Conservation (phyloP, 2,797 vertebrate genomes). For the Cyclopterus lumpus region DNA sequence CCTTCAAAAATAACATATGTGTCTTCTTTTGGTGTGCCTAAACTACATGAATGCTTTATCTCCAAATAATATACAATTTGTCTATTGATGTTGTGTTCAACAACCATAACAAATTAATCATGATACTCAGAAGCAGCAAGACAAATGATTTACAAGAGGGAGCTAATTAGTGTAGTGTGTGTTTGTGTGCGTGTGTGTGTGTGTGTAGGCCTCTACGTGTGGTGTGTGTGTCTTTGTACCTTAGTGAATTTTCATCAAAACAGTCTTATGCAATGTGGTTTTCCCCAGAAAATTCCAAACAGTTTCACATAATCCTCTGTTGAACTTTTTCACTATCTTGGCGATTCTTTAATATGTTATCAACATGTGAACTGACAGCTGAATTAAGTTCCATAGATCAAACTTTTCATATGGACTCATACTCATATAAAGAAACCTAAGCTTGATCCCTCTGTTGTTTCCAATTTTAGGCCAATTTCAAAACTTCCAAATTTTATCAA, state of each 20-base stretch:
- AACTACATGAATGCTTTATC: too few species aligned
- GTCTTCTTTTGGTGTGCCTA: too few species aligned
- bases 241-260: constrained; percentile 38
- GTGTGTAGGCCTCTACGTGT: neutral
- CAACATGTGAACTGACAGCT: neutral
- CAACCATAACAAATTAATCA: neutral
- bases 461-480: too few species aligned
- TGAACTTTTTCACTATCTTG: neutral
- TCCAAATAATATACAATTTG: neutral
- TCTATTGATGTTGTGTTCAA: neutral
- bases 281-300: neutral
- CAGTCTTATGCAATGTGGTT: constrained; percentile 36
- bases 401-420: too few species aligned
- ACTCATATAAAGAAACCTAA: too few species aligned
- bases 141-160: constrained; percentile 32
- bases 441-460: too few species aligned
- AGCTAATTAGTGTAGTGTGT: constrained; percentile 23
- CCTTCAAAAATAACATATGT: neutral
- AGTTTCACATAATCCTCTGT: neutral
- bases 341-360: neutral
- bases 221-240: constrained; percentile 5
- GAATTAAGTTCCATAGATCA: neutral
- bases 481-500: too few species aligned
- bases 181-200: constrained; percentile 15
- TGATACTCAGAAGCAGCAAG: constrained; percentile 9